A percentile compares a stretch with the other conserved stretches of the same genome.
These are phyloP conservation scores for Altica lythri DNA, from an alignment of 2,888 invertebrate species.

Conservation along the genomic window DNA sequence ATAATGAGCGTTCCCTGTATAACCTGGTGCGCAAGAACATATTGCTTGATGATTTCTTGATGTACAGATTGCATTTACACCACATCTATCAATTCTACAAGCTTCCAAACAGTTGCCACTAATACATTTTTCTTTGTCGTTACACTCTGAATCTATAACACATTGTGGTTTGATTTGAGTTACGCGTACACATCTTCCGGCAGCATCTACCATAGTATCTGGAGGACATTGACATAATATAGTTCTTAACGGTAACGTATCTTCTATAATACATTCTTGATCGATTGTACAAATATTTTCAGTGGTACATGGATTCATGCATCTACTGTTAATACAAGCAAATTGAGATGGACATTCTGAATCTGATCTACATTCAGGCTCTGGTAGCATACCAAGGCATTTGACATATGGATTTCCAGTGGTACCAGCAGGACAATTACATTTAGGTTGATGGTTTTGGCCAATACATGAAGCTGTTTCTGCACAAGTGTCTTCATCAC, in stretches of 20 bases:
- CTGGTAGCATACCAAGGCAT: constrained; percentile 60
- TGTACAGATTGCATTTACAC: constrained; percentile 80
- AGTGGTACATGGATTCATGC: constrained; percentile 76
- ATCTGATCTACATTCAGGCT: constrained; percentile 68
- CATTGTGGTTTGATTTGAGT: constrained; percentile 63
- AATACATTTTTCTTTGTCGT: constrained; percentile 70
- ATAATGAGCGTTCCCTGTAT: constrained; percentile 76
- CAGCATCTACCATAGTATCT: constrained; percentile 75
- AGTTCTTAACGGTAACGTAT: constrained; percentile 79
- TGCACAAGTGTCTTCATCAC: constrained; percentile 81
- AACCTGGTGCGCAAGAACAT: constrained; percentile 79
- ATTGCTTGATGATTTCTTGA: constrained; percentile 75
- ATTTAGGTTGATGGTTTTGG: constrained; percentile 75
- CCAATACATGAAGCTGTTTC: constrained; percentile 77
- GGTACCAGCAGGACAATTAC: constrained; percentile 75
- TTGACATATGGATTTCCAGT: constrained; percentile 79
- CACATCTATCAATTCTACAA: constrained; percentile 78
- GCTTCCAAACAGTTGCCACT: constrained; percentile 78
- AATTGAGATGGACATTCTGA: constrained; percentile 75
- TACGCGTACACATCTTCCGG: constrained; percentile 69
- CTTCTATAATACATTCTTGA: constrained; percentile 78
- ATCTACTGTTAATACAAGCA: constrained; percentile 77
- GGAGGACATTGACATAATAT: constrained; percentile 86
- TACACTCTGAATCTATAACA: constrained; percentile 74
- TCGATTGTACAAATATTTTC: constrained; percentile 76